Conservation (phyloP, 2,888 invertebrate genomes). For the Dicyrtomina minuta region DNA sequence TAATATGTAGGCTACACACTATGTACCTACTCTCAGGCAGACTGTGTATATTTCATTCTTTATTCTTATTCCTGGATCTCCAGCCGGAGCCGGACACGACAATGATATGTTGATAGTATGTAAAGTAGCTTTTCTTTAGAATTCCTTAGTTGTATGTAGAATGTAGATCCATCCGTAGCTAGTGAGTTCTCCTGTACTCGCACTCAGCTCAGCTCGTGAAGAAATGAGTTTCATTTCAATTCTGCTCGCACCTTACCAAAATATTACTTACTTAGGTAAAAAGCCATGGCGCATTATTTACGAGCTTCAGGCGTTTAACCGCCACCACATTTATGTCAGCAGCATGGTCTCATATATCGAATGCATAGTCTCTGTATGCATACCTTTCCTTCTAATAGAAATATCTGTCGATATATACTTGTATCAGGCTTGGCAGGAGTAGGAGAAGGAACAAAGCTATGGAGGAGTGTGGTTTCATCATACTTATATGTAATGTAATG, state of each 20-base stretch:
- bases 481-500: too few species aligned
- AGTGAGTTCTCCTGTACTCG: background rate
- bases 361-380: too few species aligned
- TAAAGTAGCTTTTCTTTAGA: too few species aligned
- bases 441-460: too few species aligned
- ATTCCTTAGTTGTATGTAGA: too few species aligned
- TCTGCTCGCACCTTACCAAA: conserved; percentile 18
- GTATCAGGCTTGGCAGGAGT: too few species aligned
- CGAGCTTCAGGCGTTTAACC: conserved; percentile 3
- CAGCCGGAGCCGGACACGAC: background rate
- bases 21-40: background rate
- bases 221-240: conserved; percentile 23
- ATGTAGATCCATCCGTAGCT: background rate
- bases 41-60: background rate
- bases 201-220: background rate
- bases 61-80: background rate
- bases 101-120: background rate
- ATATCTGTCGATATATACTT: too few species aligned
- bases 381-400: too few species aligned
- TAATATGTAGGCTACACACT: background rate
- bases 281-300: conserved; percentile 18
- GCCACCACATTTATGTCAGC: too few species aligned
- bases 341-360: too few species aligned
- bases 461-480: too few species aligned
- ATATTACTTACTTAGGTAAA: conserved; percentile 10